Evolutionary conservation across 2,113 vertebrate genomes (phyloP), one percentile per base, ranked within the genome.

Genomic region (Siniperca knerii): DNA sequence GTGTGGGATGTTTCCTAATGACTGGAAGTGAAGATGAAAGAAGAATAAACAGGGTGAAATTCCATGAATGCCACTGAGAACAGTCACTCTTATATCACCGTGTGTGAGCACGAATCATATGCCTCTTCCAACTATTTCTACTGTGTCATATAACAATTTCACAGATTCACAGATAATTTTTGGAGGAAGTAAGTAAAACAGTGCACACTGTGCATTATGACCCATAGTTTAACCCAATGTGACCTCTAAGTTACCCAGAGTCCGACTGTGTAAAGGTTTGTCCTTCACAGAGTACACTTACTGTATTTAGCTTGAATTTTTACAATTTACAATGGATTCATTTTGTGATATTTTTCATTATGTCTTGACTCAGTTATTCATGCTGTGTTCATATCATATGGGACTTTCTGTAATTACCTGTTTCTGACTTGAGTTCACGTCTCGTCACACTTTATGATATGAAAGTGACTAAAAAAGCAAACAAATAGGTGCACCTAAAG

Each of bases 11-110:
- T 42, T 77, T 72, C 72, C 58, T 86, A 94, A 88, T 90, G 86
- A 33, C 82, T 85, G 91, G 83, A 92, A 86, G 84, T 85, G 80
- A 84, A 88, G 80, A 90, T 94, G 89, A 95, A 90, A 93, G 74
- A 44, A 75, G 73, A 87, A 73, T 77, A 52, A 90, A 81, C 48
- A 3, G 70, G 78, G n/a, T 81, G 81, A 88, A 79, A 93, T 92
- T 87, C 75, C 79, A 69, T 15, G 37, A 88, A 87, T 88, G 71
- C 81, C 18, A 2, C 18, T 1, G 78, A 68, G 86, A 88, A 92
- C 92, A 87, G 79, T 64, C 40, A 1, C 57, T 57, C 66, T 82
- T 73, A 72, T 83, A 82, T 81, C 69, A 21, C 52, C 21, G 1
- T 21, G 25, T 66, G 23, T 12, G 10, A 76, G 70, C 50, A n/a